Base-by-base conservation (phyloP, 2,888 invertebrate species). In the Tetrapedia diversipes region DNA sequence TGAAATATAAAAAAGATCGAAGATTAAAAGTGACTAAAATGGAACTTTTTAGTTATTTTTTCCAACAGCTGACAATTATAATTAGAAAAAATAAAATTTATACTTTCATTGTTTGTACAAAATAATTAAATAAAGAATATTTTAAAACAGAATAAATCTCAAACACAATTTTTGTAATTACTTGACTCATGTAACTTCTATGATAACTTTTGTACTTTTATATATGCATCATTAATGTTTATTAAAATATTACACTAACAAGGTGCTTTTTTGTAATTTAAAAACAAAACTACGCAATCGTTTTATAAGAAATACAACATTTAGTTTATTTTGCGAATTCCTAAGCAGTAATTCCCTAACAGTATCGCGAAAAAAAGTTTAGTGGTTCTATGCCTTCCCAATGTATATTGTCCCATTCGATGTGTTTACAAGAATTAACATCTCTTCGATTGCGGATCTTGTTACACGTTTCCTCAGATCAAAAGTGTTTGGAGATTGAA, bases 271-370 rank as follows among this genome's bases (percentile, higher is more conserved):
- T 56, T 63, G 41, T 66, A 75, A 73, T 68, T 39, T n/a, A 57
- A 57, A 57, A 56, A 54, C 49, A 82, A 63, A 74, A 75, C 68
- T 57, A 82, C 56, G 63, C 77, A 72, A 71, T 56, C 65, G 45
- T 45, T 76, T 83, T 83, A 85, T 88, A 91, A 90, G 90, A 91
- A 91, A 90, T 91, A 90, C 90, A 90, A 90, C 90, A 89, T 90
- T 89, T 78, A 89, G 86, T 91, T 90, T 90, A 90, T 90, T 91
- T 88, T 88, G 89, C 88, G 88, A 79, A 89, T 88, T 88, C 86
- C 89, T 89, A 90, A 90, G 87, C 88, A 90, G 89, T 90, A 90
- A 89, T 89, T 90, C 90, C 89, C 87, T 89, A 90, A 91, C 90
- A 89, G 86, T 87, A 86, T 86, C 87, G 83, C 72, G 86, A 87